phyloP scores from a whole-genome alignment of 2,888 invertebrate genomes.

The Lamproptera curius region DNA sequence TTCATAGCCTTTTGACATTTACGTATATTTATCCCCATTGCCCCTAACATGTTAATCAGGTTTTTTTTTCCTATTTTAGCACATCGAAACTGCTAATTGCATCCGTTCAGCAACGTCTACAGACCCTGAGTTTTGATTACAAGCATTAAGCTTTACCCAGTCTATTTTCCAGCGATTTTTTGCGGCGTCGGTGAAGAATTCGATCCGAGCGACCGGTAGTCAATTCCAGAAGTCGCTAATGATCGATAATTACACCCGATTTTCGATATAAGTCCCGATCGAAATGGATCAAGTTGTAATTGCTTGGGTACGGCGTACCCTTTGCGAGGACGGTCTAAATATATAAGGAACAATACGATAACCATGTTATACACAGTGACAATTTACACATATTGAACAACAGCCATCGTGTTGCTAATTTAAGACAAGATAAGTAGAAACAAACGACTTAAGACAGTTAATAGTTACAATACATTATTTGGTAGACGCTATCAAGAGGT shows the following conservation, averaged over 20 bases:
- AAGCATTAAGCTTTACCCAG: constrained; percentile 9
- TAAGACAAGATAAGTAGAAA: background rate
- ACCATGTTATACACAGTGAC: no score
- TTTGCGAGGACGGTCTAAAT: background rate
- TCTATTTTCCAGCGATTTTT: constrained; percentile 2
- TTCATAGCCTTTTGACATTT: no score
- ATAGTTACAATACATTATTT: background rate
- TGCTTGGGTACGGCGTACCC: constrained; percentile 18
- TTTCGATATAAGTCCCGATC: constrained; percentile 40
- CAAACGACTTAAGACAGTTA: background rate
- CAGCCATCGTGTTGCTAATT: background rate
- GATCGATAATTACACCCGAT: constrained; percentile 48
- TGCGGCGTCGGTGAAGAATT: constrained; percentile 24
- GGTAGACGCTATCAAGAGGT: no score
- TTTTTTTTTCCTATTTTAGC: no score
- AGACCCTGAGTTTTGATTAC: constrained; percentile 5
- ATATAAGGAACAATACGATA: background rate
- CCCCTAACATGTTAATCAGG: no score
- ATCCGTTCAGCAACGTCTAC: background rate
- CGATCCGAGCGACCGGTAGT: constrained; percentile 46
- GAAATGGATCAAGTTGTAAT: constrained; percentile 45
- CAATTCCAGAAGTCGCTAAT: constrained; percentile 42
- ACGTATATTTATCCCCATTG: no score
- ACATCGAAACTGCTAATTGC: background rate
- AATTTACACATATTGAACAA: background rate